phyloP scores from a whole-genome alignment of 2,888 invertebrate genomes.

The Elegia similella region DNA sequence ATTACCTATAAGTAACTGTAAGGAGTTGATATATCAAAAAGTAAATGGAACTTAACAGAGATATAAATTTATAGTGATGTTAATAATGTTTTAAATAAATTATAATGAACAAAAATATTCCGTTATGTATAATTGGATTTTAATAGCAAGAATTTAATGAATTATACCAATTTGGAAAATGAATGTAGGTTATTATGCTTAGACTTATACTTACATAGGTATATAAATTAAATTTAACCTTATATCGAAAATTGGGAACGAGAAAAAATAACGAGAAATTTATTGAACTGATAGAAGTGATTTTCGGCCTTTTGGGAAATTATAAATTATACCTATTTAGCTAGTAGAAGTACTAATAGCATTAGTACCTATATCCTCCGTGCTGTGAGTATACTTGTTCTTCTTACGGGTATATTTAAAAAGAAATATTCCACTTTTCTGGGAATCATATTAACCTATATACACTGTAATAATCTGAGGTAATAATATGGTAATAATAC shows the following conservation, averaged over 20 bases:
- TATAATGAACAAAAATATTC: background rate
- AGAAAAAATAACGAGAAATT: slow-evolving; percentile 36
- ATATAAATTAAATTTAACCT: slow-evolving; percentile 7
- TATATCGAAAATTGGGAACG: slow-evolving; percentile 42
- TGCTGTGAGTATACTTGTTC: slow-evolving; percentile 26
- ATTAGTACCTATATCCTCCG: background rate
- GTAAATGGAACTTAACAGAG: background rate
- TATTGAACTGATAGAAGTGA: slow-evolving; percentile 32
- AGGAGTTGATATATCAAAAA: background rate
- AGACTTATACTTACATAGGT: too few relatives aligned
- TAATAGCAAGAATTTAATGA: background rate
- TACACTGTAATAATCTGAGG: too few relatives aligned
- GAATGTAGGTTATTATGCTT: background rate
- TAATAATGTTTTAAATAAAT: background rate
- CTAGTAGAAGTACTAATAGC: background rate
- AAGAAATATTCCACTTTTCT: background rate
- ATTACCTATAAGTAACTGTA: too few relatives aligned
- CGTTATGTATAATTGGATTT: background rate
- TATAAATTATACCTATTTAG: slow-evolving; percentile 24
- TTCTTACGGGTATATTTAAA: slow-evolving; percentile 30
- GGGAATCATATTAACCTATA: too few relatives aligned
- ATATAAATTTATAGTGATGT: background rate
- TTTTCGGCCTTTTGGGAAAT: slow-evolving; percentile 47
- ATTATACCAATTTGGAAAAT: background rate
- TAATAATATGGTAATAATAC: too few relatives aligned